Conservation (phyloP, 2,888 invertebrate genomes). For the Ellobium chinense region DNA sequence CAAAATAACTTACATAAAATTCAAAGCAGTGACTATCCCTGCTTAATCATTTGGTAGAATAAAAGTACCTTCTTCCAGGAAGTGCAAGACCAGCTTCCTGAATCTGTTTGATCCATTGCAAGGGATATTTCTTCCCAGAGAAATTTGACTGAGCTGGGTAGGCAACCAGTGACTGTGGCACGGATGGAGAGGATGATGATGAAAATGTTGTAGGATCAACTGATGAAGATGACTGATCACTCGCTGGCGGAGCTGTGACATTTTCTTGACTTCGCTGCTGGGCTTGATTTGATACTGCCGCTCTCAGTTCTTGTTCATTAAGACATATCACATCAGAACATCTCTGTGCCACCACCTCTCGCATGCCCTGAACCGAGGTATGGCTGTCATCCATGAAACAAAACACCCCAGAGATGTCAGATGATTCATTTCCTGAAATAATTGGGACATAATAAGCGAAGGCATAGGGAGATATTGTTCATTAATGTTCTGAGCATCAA, state of each 20-base stretch:
- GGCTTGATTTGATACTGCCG: background rate
- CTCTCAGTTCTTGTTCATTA: constrained; percentile 55
- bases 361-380: constrained; percentile 95
- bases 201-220: constrained; percentile 13
- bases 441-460: no score
- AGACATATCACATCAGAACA: constrained; percentile 62
- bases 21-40: no score
- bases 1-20: no score
- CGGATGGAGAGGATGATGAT: background rate
- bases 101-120: constrained; percentile 85
- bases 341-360: constrained; percentile 84
- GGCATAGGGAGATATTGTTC: no score
- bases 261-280: background rate
- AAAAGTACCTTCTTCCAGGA: constrained; percentile 25
- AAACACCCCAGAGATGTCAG: constrained; percentile 83
- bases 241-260: background rate
- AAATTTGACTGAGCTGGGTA: constrained; percentile 97
- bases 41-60: no score
- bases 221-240: background rate
- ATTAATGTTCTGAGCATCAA: no score
- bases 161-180: constrained; percentile 83
- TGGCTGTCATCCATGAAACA: constrained; percentile 94
- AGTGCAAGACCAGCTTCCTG: constrained; percentile 81
- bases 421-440: no score
- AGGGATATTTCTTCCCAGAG: constrained; percentile 93